Percentiles rank a stretch among this genome's conserved stretches.
Conservation (phyloP, 2,113 vertebrate species). For the Rhegmatorhina hoffmannsi region DNA sequence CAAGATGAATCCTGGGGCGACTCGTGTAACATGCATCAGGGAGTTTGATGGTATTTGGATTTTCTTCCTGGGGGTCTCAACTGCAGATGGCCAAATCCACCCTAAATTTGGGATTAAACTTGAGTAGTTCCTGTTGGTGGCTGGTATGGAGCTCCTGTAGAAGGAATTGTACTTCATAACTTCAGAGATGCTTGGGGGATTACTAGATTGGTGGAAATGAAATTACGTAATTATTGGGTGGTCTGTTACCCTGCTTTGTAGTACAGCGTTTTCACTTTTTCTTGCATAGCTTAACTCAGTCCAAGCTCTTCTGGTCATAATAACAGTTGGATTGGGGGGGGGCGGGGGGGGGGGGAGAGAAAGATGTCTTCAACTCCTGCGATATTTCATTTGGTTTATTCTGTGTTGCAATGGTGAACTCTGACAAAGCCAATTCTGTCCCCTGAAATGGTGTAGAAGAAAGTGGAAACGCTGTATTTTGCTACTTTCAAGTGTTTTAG, state of each 20-base stretch:
- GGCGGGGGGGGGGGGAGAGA: neutral
- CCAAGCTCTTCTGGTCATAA: neutral
- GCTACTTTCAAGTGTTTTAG: neutral
- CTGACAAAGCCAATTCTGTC: neutral
- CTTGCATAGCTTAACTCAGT: neutral
- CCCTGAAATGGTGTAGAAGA: neutral
- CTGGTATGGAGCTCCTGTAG: neutral
- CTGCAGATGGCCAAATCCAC: neutral
- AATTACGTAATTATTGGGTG: neutral
- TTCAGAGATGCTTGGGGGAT: neutral
- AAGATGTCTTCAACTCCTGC: neutral
- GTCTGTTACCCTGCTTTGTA: neutral
- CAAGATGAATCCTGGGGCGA: neutral
- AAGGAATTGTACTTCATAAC: neutral
- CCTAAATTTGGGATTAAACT: neutral
- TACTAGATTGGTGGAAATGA: neutral
- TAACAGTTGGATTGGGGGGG: neutral
- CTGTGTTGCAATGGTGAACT: neutral
- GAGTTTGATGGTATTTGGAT: rapidly evolving
- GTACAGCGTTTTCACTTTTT: neutral
- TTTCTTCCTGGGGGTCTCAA: neutral
- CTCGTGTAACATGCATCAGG: rapidly evolving
- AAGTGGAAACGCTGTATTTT: neutral
- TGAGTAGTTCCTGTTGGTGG: neutral
- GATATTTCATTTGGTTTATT: neutral